phyloP scores from a whole-genome alignment of 2,888 invertebrate genomes.

The Lottia scabra region DNA sequence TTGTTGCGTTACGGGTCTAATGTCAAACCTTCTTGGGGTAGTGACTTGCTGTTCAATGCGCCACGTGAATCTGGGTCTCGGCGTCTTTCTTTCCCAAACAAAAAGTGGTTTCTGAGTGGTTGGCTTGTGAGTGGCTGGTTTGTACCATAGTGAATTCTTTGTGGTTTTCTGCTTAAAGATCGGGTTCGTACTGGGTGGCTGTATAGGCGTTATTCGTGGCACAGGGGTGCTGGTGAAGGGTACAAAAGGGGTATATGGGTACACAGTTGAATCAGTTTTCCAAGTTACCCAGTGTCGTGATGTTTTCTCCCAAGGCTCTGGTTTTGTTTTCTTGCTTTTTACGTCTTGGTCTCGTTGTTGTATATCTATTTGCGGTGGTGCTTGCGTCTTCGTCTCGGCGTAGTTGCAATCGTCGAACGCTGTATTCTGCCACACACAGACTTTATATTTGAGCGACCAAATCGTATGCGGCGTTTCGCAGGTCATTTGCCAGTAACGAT shows the following conservation, averaged over 20 bases:
- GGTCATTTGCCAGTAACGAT: slow-evolving; percentile 26
- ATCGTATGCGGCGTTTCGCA: slow-evolving; percentile 29
- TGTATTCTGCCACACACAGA: slow-evolving; percentile 38
- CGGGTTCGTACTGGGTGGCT: neutral
- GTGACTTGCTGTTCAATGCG: neutral
- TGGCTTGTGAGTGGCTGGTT: neutral
- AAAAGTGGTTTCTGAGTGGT: neutral
- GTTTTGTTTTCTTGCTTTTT: slow-evolving; percentile 6
- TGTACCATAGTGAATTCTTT: slow-evolving; percentile 2
- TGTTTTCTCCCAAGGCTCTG: neutral
- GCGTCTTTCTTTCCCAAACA: neutral
- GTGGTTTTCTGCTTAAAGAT: neutral
- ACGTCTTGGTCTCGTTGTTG: neutral
- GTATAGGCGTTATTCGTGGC: neutral
- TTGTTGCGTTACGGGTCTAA: neutral
- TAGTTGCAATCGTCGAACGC: slow-evolving; percentile 31
- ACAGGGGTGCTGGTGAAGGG: neutral
- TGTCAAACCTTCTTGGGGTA: neutral
- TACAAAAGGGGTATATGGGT: neutral
- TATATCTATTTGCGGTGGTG: neutral
- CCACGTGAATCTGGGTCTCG: neutral
- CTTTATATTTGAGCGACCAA: slow-evolving; percentile 34
- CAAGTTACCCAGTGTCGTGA: neutral
- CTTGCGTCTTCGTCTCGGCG: neutral
- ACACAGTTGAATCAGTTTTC: neutral